Conservation (phyloP, 2,888 invertebrate species). For the Idaea straminata region DNA sequence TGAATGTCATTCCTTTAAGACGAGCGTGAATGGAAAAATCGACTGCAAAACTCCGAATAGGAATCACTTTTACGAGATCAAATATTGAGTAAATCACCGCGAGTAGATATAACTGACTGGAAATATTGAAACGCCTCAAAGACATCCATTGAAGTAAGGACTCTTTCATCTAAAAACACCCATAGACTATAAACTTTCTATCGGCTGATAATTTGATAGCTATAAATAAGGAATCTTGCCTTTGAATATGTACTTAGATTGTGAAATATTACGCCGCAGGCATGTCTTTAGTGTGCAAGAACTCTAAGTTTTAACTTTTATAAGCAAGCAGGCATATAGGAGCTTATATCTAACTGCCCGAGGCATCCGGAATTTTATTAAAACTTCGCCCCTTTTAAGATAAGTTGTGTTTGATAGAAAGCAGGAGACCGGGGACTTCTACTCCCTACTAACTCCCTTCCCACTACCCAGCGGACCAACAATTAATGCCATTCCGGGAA, state of each 20-base stretch:
- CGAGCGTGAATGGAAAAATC: slow-evolving; percentile 3
- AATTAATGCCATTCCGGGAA: slow-evolving; percentile 75
- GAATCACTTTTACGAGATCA: slow-evolving; percentile 36
- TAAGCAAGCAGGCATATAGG: slow-evolving; percentile 59
- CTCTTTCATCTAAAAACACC: slow-evolving; percentile 35
- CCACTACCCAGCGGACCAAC: slow-evolving; percentile 40
- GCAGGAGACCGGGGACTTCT: slow-evolving; percentile 45
- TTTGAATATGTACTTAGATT: too few species aligned
- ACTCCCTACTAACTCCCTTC: slow-evolving; percentile 29
- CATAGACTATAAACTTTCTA: not conserved
- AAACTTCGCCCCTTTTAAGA: slow-evolving; percentile 75
- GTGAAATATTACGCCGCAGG: not conserved
- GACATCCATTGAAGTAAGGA: slow-evolving; percentile 48
- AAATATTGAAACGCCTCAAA: slow-evolving; percentile 57
- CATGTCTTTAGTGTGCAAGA: not conserved
- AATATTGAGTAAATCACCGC: slow-evolving; percentile 39
- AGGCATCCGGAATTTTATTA: slow-evolving; percentile 75
- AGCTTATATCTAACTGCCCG: slow-evolving; percentile 65
- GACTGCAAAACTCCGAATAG: slow-evolving; percentile 14
- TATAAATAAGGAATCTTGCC: too few species aligned
- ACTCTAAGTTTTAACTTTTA: slow-evolving; percentile 48
- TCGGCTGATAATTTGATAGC: not conserved
- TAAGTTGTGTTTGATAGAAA: slow-evolving; percentile 75
- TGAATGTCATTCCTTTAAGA: not conserved
- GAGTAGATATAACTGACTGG: slow-evolving; percentile 37